phyloP scores from a whole-genome alignment of 2,797 vertebrate species.

The Sebastes oblongus region DNA sequence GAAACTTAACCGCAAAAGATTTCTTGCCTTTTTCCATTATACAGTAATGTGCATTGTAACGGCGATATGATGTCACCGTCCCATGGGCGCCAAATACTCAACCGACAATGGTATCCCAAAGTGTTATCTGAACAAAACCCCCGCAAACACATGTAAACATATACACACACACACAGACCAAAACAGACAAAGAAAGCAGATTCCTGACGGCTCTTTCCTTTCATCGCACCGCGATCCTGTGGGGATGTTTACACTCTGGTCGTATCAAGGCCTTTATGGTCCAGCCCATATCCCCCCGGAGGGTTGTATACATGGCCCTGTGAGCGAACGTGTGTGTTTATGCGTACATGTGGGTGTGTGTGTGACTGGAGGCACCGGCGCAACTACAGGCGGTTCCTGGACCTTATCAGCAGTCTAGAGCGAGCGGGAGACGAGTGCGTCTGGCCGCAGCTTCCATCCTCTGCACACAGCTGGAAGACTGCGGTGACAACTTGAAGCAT shows the following conservation, averaged over 20 bases:
- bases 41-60: conserved; percentile 10
- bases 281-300: conserved; percentile 65
- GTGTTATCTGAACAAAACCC: conserved; percentile 49
- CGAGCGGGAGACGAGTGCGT: conserved; percentile 30
- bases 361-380: conserved; percentile 21
- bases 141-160: conserved; percentile 41
- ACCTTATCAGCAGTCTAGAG: conserved; percentile 40
- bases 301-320: conserved; percentile 24
- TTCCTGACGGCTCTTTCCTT: conserved; percentile 63
- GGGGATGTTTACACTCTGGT: conserved; percentile 79
- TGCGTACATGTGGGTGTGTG: conserved; percentile 2
- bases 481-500: conserved; percentile 49
- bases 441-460: conserved; percentile 34
- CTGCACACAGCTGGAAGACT: conserved; percentile 24
- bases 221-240: conserved; percentile 56
- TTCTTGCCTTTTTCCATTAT: conserved; percentile 16
- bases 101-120: conserved; percentile 33
- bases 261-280: conserved; percentile 65
- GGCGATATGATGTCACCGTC: conserved; percentile 28
- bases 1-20: conserved; percentile 40
- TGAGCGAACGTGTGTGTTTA: conserved; percentile 36
- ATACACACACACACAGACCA: conserved; percentile 14
- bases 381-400: conserved; percentile 40
- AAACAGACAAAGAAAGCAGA: conserved; percentile 57
- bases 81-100: conserved; percentile 25